Base-by-base conservation (phyloP, 2,113 vertebrate genomes). In the Cephalopterus ornatus region DNA sequence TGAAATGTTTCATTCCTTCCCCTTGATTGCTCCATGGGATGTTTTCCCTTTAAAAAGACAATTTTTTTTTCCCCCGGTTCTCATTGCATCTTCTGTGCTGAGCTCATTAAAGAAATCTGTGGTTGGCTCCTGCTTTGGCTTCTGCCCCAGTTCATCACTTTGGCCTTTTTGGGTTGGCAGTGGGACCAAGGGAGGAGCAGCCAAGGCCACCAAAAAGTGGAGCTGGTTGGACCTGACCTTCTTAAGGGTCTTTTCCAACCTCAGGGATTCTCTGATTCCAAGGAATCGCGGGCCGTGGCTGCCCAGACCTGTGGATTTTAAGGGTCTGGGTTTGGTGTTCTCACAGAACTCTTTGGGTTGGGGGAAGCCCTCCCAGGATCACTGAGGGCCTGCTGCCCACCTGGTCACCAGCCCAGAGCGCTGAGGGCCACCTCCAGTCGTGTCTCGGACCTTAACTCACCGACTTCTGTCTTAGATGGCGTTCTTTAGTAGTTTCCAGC, bases 381-480 rank as follows among this genome's bases (percentile, higher is more conserved):
- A 0, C 4, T 14, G 47, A 30, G 84, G 68, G 73, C 2, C 26
- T 2, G 4, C 0, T 61, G 3, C n/a, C 28, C 65, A 4, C 28
- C 19, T 47, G 27, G 74, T 39, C 65, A 4, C 39, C 84, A 55
- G 58, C 63, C 41, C 41, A 39, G 68, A 19, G 63, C 73, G 12
- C 63, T 3, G 27, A 37, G 63, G 46, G 73, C 14, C 73, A 37
- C 53, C 26, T 46, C 74, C 55, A 47, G 85, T 15, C 0, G 0
- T 2, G 30, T 7, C 49, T 1, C 12, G 28, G 41, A 1, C 27
- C 37, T 33, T 30, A 20, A 28, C 0, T 13, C 35, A 5, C 46
- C 46, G 18, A 4, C 20, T 0, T 14, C 26, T 4, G 3, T 12
- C 72, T 41, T 8, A 20, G 24, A 0, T 21, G 5, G 7, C 22